phyloP scores from a whole-genome alignment of 2,888 invertebrate species.

The Palloptera scutellata region DNA sequence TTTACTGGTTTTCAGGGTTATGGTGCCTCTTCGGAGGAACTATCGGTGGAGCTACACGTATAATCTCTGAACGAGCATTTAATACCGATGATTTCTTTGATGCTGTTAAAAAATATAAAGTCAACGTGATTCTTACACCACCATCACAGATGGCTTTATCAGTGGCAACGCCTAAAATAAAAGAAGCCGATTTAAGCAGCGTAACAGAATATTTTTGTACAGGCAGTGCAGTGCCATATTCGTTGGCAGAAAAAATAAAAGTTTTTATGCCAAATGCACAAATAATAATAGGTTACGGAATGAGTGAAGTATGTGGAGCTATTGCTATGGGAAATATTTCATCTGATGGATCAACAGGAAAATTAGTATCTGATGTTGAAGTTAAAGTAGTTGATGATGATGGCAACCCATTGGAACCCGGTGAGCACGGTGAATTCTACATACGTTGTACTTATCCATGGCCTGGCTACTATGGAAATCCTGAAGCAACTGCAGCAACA shows the following conservation, averaged over 20 bases:
- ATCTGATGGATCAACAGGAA: slow-evolving; percentile 37
- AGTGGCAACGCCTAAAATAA: slow-evolving; percentile 37
- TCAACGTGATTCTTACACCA: slow-evolving; percentile 37
- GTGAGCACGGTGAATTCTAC: slow-evolving; percentile 51
- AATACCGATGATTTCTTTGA: slow-evolving; percentile 37
- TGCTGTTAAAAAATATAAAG: slow-evolving; percentile 40
- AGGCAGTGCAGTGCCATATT: slow-evolving; percentile 40
- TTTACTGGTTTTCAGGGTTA: slow-evolving; percentile 47
- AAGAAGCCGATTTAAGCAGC: slow-evolving; percentile 35
- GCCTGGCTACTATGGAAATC: slow-evolving; percentile 56
- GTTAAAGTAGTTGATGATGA: slow-evolving; percentile 41
- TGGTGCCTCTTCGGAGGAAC: slow-evolving; percentile 34
- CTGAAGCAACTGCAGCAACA: slow-evolving; percentile 46
- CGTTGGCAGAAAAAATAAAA: slow-evolving; percentile 35
- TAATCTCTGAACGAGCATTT: slow-evolving; percentile 42
- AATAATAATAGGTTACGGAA: slow-evolving; percentile 42
- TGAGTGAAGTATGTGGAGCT: slow-evolving; percentile 40
- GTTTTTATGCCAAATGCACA: slow-evolving; percentile 31
- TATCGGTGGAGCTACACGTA: slow-evolving; percentile 33
- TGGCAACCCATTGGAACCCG: slow-evolving; percentile 25
- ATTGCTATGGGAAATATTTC: slow-evolving; percentile 20
- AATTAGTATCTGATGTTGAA: slow-evolving; percentile 27
- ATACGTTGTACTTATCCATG: slow-evolving; percentile 46
- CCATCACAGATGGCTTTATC: slow-evolving; percentile 44
- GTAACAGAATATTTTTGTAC: slow-evolving; percentile 36